phyloP scores from a whole-genome alignment of 2,797 vertebrate genomes.

The Bradypus variegatus region DNA sequence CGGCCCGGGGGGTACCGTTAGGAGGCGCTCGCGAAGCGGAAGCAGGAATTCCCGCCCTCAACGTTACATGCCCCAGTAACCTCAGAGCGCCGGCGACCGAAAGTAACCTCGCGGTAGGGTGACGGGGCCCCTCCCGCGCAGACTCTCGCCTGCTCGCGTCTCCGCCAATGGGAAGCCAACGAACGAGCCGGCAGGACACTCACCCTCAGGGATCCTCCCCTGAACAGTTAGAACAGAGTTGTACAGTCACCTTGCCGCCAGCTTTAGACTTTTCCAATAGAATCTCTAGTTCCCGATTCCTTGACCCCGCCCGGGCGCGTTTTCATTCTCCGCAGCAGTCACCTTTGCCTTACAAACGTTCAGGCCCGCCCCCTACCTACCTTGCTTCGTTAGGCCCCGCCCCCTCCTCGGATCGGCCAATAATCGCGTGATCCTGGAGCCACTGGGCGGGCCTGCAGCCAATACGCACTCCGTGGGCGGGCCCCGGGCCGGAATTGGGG shows the following conservation, averaged over 20 bases:
- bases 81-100: conserved; percentile 58
- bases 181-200: conserved; percentile 35
- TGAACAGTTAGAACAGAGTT: conserved; percentile 1
- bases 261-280: conserved; percentile 47
- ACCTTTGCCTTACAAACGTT: conserved; percentile 71
- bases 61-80: conserved; percentile 72
- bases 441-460: conserved; percentile 58
- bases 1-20: neutral
- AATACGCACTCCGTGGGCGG: conserved; percentile 66
- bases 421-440: conserved; percentile 7
- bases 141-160: conserved; percentile 71
- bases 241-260: neutral
- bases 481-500: conserved; percentile 62
- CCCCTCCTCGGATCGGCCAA: conserved; percentile 53
- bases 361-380: conserved; percentile 58
- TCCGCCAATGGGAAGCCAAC: conserved; percentile 67
- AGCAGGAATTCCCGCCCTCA: conserved; percentile 42
- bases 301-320: conserved; percentile 44
- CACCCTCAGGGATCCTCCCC: conserved; percentile 45
- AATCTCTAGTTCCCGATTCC: neutral
- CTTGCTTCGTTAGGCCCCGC: conserved; percentile 56
- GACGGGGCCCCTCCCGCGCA: conserved; percentile 49
- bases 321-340: conserved; percentile 40
- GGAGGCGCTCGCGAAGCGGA: conserved; percentile 39
- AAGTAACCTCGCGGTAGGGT: conserved; percentile 50